Evolutionary conservation across 2,888 invertebrate genomes (phyloP), one percentile per base, ranked within the genome.

Genomic region (Odontothrips loti): DNA sequence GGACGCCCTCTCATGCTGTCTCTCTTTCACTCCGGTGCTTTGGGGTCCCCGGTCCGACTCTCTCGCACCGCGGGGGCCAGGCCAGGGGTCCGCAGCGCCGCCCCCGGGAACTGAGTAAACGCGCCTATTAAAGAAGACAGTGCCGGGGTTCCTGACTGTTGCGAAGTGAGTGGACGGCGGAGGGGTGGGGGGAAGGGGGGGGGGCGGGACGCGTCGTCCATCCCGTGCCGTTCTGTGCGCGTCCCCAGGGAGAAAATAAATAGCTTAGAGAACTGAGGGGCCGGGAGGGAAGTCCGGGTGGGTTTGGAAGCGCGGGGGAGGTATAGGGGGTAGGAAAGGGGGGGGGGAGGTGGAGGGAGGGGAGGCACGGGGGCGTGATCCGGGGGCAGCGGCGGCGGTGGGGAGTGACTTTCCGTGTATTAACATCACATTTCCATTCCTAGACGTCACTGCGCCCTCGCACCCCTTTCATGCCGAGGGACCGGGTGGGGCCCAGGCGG

Each of bases 401-500:
- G 68, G 68, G 68, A 75, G 68, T 75, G 68, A 75, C 68, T 75
- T 75, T 75, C 68, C 68, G 68, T 75, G 68, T 75, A 75, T 75
- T 75, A 75, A 75, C 68, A 75, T 75, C 23, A 75, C 68, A 75
- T 75, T 75, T 75, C 68, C 68, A 75, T 75, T 75, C 27, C 68
- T 75, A 75, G 68, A 58, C 58, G 58, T 20, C 58, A 58, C 58
- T 58, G 20, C 58, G n/a, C n/a, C n/a, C n/a, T n/a, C n/a, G 58
- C 58, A 6, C 58, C 58, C 20, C 58, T 58, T 20, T 58, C 58
- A 43, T 43, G 34, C 34, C 34, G 34, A 43, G 34, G 6, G 6
- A 43, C 34, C 34, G 34, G 34, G 34, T 6, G 34, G 34, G 34
- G 34, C 2, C 34, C 34, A 43, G 34, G 34, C 6, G 34, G 34